Conservation (phyloP, 2,888 invertebrate species). For the Dasypogon diadema region DNA sequence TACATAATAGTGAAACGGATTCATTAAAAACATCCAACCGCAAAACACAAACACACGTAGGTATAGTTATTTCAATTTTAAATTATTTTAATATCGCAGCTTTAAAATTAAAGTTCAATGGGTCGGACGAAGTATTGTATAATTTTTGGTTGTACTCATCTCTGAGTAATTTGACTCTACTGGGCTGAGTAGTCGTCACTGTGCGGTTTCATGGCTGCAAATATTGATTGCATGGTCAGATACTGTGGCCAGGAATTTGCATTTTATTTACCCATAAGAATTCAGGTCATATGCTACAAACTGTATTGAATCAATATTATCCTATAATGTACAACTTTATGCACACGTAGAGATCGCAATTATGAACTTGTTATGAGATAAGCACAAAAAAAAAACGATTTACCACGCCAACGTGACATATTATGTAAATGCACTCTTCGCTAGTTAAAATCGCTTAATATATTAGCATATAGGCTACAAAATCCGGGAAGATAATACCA, state of each 20-base stretch:
- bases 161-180: background rate
- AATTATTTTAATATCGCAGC: constrained; percentile 17
- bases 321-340: background rate
- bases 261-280: constrained; percentile 36
- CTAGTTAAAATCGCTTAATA: too few relatives aligned
- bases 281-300: constrained; percentile 24
- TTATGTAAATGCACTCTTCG: too few relatives aligned
- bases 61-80: constrained; percentile 8
- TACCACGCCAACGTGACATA: too few relatives aligned
- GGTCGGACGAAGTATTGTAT: background rate
- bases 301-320: constrained; percentile 15
- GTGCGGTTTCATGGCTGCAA: constrained; percentile 26
- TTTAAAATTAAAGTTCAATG: constrained; percentile 36
- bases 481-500: too few relatives aligned
- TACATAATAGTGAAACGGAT: constrained; percentile 19
- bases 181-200: constrained; percentile 4
- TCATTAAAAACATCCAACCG: constrained; percentile 19
- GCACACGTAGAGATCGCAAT: background rate
- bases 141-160: background rate
- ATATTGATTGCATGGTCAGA: constrained; percentile 34
- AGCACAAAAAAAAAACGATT: too few relatives aligned
- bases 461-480: too few relatives aligned
- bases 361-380: background rate
- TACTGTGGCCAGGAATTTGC: constrained; percentile 34
- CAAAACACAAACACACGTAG: background rate